Evolutionary conservation across 2,797 vertebrate genomes (phyloP), one percentile per base, ranked within the genome.

Genomic region (Poecilia gillii): DNA sequence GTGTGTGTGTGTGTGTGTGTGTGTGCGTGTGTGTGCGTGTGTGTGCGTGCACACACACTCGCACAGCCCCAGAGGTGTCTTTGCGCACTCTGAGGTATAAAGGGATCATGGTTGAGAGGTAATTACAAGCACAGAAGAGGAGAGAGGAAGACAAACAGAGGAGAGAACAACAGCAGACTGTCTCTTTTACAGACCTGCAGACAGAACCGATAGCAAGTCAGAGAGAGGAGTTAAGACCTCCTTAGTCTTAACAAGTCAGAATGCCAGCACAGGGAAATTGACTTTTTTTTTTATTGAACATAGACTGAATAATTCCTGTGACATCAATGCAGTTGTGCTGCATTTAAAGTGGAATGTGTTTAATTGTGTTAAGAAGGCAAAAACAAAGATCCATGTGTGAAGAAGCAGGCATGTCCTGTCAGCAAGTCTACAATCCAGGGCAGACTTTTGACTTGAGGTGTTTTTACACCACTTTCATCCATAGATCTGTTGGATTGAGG

Each of bases 91-190:
- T 73, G 84, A 90, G 81, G 89, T 88, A 88, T 92, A 89, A 92
- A 91, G 84, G 91, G 86, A 94, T 91, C 85, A 75, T 36, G 71
- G 85, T 85, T 74, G 88, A 90, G 82, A 90, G 90, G 91, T 94
- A 94, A 95, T 94, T 95, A 94, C 90, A 86, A 87, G 78, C 78
- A 85, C 80, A 85, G 64, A 76, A 82, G 33, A 72, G 68, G 75
- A 66, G 51, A 74, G 59, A 74, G 85, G 68, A 43, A 28, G 81
- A 87, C 87, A 85, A 87, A 89, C 46, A 84, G 84, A 86, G 79
- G 73, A 88, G 75, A 85, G 80, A 79, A 88, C 79, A 83, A 81
- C 84, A 81, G 66, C 4, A 8, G 71, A 73, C n/a, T 74, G 23
- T 46, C 0, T 41, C 57, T 75, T 71, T 80, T 72, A 74, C 28